Conservation (phyloP, 2,113 vertebrate species). For the Drymodes brunneopygia region DNA sequence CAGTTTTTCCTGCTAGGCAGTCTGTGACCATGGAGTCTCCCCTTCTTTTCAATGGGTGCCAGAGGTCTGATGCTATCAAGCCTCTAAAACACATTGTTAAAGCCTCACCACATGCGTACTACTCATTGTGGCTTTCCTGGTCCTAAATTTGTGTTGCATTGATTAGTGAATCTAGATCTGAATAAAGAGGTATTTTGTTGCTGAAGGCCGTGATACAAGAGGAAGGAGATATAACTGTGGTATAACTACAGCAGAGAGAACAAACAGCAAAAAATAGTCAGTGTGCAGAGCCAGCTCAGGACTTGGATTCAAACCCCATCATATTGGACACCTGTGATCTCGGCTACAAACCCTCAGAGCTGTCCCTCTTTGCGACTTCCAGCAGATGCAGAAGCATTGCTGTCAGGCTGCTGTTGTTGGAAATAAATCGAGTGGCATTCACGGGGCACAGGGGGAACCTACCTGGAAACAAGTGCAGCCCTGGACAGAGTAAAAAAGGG, state of each 20-base stretch:
- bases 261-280: neutral
- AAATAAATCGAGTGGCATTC: neutral
- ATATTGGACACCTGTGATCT: neutral
- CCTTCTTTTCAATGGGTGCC: neutral
- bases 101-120: rapidly evolving
- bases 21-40: neutral
- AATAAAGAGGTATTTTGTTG: neutral
- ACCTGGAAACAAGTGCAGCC: neutral
- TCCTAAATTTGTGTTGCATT: neutral
- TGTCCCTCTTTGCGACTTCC: neutral
- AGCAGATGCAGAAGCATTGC: neutral
- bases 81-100: rapidly evolving
- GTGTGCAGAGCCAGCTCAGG: neutral
- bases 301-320: neutral
- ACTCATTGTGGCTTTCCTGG: neutral
- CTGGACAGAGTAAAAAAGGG: neutral
- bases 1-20: neutral
- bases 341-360: neutral
- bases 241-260: neutral
- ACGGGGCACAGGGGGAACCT: neutral
- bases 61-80: neutral
- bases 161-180: neutral
- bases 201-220: neutral
- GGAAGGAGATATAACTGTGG: no score
- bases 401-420: neutral